These are phyloP conservation scores for Elaphurus davidianus DNA, from an alignment of 2,113 vertebrate genomes.

Conservation along the genomic window DNA sequence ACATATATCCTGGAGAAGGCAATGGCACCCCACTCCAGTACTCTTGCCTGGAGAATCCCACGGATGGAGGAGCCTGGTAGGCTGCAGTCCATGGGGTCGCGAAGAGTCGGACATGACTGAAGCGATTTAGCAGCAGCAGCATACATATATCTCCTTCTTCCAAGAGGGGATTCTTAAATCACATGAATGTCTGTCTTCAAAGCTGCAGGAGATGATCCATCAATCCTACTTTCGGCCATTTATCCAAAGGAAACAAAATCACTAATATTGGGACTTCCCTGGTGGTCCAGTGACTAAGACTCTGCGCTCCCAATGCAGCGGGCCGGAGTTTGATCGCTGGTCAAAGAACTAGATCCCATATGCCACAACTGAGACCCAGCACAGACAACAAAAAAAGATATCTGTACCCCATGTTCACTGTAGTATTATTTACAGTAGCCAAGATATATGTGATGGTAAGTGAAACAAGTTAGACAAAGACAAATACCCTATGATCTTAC, in stretches of 20 bases:
- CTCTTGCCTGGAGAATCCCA: no score
- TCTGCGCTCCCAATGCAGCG: fast-evolving
- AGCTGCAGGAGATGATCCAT: not conserved
- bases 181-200: not conserved
- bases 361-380: not conserved
- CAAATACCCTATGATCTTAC: not conserved
- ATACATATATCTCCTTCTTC: not conserved
- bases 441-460: not conserved
- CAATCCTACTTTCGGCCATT: not conserved
- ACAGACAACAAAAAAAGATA: not conserved
- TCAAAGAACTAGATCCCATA: not conserved
- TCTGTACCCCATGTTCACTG: not conserved
- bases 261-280: not conserved
- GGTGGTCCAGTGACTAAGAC: not conserved
- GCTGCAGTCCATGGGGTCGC: no score
- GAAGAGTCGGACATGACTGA: no score
- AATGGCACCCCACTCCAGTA: no score
- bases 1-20: not conserved
- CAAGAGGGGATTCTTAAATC: not conserved
- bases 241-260: not conserved
- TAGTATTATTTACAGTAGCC: not conserved
- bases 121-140: no score
- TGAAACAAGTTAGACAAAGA: not conserved
- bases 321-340: not conserved
- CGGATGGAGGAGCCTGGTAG: no score